Conservation (phyloP, 1,140 invertebrate species). For the Bilobella aurantiaca region DNA sequence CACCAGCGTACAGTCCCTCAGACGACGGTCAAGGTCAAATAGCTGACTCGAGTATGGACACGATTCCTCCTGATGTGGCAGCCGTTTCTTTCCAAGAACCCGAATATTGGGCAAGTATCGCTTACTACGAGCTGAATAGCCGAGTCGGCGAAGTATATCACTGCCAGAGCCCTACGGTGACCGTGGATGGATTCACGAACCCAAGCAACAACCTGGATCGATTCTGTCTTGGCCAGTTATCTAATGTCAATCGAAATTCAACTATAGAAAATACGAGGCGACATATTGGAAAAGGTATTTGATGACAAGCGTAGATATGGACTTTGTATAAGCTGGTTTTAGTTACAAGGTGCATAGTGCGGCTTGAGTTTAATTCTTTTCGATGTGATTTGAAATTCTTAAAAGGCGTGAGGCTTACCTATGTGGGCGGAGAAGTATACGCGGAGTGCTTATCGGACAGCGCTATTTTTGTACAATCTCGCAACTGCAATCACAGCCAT, state of each 20-base stretch:
- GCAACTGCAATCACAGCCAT: constrained; percentile 92
- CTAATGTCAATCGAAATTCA: constrained; percentile 95
- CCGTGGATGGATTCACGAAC: constrained; percentile 94
- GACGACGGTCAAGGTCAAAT: constrained; percentile 50
- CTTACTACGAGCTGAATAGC: constrained; percentile 92
- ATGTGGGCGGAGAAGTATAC: constrained; percentile 96
- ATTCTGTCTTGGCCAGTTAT: constrained; percentile 89
- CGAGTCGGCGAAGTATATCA: constrained; percentile 90
- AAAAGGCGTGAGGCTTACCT: constrained; percentile 83
- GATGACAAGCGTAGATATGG: too few relatives aligned
- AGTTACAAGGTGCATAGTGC: too few relatives aligned
- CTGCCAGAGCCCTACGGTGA: constrained; percentile 77
- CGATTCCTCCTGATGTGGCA: constrained; percentile 45
- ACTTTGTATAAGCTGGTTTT: too few relatives aligned
- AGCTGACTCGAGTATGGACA: constrained; percentile 46
- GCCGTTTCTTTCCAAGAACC: constrained; percentile 75
- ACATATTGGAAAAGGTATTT: constrained; percentile 89
- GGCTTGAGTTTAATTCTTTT: too few relatives aligned
- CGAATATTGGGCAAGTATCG: constrained; percentile 89
- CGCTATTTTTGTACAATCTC: constrained; percentile 91
- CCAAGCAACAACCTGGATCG: constrained; percentile 85
- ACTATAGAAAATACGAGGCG: constrained; percentile 94
- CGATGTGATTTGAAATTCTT: too few relatives aligned
- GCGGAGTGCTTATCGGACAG: constrained; percentile 90
- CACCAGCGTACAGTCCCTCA: constrained; percentile 81